Evolutionary conservation across 2,113 vertebrate genomes (phyloP).

Genomic region (Ornithorhynchus anatinus): DNA sequence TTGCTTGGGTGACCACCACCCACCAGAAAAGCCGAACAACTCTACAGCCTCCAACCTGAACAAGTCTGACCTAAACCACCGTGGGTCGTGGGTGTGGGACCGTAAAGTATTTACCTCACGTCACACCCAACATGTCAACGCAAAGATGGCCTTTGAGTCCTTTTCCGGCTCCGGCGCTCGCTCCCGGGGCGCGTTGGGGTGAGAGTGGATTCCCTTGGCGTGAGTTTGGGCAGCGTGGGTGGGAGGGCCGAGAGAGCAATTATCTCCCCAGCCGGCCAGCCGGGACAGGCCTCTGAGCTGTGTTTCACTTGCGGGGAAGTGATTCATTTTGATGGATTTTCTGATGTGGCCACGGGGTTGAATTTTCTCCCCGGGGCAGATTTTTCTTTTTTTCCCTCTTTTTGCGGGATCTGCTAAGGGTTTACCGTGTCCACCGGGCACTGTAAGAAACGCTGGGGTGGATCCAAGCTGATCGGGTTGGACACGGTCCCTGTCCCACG

Average conservation of each 20-base stretch:
- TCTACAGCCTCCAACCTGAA: not conserved
- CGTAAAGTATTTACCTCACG: not conserved
- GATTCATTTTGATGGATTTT: slow-evolving; percentile 27
- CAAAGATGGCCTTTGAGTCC: not conserved
- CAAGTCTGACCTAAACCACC: not conserved
- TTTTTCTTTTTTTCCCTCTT: no score
- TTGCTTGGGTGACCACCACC: no score
- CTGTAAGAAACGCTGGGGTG: no score
- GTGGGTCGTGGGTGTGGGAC: not conserved
- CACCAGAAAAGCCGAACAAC: no score
- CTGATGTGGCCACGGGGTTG: not conserved
- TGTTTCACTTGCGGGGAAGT: not conserved
- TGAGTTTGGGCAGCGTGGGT: not conserved
- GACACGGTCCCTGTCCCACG: no score
- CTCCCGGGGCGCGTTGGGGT: not conserved
- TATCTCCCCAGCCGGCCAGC: not conserved
- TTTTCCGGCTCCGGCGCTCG: not conserved
- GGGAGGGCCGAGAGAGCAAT: not conserved
- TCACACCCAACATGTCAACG: slow-evolving; percentile 14
- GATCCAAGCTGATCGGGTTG: no score
- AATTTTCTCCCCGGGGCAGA: slow-evolving; percentile 31
- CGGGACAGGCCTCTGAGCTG: not conserved
- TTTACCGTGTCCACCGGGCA: no score
- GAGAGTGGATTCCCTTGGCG: slow-evolving; percentile 3
- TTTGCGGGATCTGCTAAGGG: no score